Evolutionary conservation across 2,113 vertebrate genomes (phyloP).

Genomic region (Paedocypris sp.): DNA sequence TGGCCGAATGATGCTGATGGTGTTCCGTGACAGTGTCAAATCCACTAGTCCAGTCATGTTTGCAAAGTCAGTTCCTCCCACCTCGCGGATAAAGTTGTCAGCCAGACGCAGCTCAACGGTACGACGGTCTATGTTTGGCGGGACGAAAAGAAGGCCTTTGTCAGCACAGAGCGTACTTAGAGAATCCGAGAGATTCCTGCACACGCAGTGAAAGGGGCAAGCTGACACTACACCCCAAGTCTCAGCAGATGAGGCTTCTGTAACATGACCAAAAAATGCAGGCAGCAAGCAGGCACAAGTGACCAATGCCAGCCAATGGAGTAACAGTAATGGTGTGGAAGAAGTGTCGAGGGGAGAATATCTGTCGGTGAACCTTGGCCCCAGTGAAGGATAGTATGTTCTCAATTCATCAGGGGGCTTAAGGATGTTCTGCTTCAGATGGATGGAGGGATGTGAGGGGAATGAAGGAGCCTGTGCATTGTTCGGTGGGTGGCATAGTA

Average conservation of each 20-base stretch:
- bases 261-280: slow-evolving; percentile 45
- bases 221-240: slow-evolving; percentile 66
- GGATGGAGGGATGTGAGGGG: slow-evolving; percentile 5
- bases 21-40: slow-evolving; percentile 80
- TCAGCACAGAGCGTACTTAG: slow-evolving; percentile 86
- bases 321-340: slow-evolving; percentile 32
- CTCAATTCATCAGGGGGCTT: slow-evolving; percentile 9
- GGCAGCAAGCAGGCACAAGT: slow-evolving; percentile 63
- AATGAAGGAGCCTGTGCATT: slow-evolving; percentile 15
- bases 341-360: slow-evolving; percentile 37
- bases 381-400: not conserved
- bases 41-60: slow-evolving; percentile 85
- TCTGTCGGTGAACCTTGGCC: slow-evolving; percentile 42
- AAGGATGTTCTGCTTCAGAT: slow-evolving; percentile 9
- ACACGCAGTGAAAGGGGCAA: slow-evolving; percentile 82
- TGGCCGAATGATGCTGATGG: slow-evolving; percentile 71
- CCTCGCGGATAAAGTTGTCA: slow-evolving; percentile 81
- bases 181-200: slow-evolving; percentile 82
- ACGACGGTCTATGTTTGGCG: slow-evolving; percentile 75
- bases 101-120: slow-evolving; percentile 83
- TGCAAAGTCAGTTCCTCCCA: slow-evolving; percentile 72
- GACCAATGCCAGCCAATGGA: slow-evolving; percentile 60
- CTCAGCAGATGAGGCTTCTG: slow-evolving; percentile 51
- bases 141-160: slow-evolving; percentile 82
- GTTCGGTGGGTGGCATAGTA: slow-evolving; percentile 22